Conservation (phyloP, 2,888 invertebrate genomes). For the Epirrita christyi region DNA sequence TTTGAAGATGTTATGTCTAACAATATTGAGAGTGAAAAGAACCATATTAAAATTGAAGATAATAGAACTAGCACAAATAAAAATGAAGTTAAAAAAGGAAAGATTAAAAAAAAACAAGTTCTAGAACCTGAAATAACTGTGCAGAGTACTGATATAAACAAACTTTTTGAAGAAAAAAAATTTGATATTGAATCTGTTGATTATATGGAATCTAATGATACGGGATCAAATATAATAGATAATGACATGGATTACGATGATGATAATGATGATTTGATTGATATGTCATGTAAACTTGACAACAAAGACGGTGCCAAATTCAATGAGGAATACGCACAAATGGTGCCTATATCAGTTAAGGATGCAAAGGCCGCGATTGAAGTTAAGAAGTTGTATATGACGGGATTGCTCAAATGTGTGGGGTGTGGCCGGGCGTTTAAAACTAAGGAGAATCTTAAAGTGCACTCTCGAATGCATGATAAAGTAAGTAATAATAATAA, state of each 20-base stretch:
- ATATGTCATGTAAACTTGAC: slow-evolving; percentile 24
- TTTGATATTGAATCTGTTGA: slow-evolving; percentile 2
- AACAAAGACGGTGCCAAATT: slow-evolving; percentile 60
- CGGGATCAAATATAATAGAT: slow-evolving; percentile 12
- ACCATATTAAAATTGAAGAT: slow-evolving; percentile 39
- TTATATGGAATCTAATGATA: slow-evolving; percentile 31
- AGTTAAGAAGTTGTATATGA: slow-evolving; percentile 60
- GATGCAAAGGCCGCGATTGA: slow-evolving; percentile 70
- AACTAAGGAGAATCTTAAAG: slow-evolving; percentile 54
- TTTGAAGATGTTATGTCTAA: slow-evolving; percentile 42
- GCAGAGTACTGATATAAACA: not conserved
- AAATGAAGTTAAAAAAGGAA: not conserved
- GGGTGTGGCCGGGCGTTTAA: slow-evolving; percentile 59
- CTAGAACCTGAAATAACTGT: not conserved
- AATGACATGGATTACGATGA: slow-evolving; percentile 28
- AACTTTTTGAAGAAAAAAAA: slow-evolving; percentile 7
- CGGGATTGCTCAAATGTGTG: slow-evolving; percentile 59
- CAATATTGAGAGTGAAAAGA: slow-evolving; percentile 31
- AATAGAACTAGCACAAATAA: too few relatives aligned
- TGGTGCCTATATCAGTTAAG: slow-evolving; percentile 62
- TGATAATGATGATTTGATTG: slow-evolving; percentile 33
- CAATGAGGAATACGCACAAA: slow-evolving; percentile 70
- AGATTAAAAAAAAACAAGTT: slow-evolving; percentile 5
- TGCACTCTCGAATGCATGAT: slow-evolving; percentile 73
- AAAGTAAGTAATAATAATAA: slow-evolving; percentile 50